Evolutionary conservation across 1,140 invertebrate species (phyloP), one percentile per base, ranked within the genome.

Genomic region (Panagrolaimus sp.): DNA sequence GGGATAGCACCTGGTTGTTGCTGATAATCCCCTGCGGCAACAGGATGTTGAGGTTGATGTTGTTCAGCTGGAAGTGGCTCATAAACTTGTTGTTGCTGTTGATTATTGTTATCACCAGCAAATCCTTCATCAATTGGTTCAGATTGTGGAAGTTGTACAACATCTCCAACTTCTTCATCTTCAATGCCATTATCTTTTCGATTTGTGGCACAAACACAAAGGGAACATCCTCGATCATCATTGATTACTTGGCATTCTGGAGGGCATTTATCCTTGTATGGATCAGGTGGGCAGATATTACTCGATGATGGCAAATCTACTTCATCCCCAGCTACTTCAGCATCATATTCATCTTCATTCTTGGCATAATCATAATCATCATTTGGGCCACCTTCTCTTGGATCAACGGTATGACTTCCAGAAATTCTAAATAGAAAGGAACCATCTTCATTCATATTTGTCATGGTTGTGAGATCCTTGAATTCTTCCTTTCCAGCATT

Each of bases 401-500:
- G 73, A 46, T 74, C 73, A 14, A 63, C 32, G 17, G 73, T 67
- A 28, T 75, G 69, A 17, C 15, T 32, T 4, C 73, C 67, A n/a
- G 73, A 74, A 43, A 74, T 58, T 24, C 73, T 73, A 47, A 71
- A 74, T 14, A 74, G 15, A 45, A 76, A 74, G n/a, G 70, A n/a
- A 0, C 73, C 73, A 26, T 58, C 43, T 17, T 75, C 72, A n/a
- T 68, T 44, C 8, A 75, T 71, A 63, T 74, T 74, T 0, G 73
- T 58, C 21, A 62, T 48, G 32, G 73, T 73, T 17, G 43, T 55
- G n/a, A 74, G 44, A 26, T 75, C 67, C 6, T 58, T 58, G 8
- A 71, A 62, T 14, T 14, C 24, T 15, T 32, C 38, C 17, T 32
- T 76, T 21, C 73, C 73, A 15, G 75, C 67, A 45, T 74, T 70